Percentiles rank a stretch among this genome's conserved stretches.
Evolutionary conservation across 1,140 invertebrate species (phyloP).

Genomic region (Trichonephila clavata): DNA sequence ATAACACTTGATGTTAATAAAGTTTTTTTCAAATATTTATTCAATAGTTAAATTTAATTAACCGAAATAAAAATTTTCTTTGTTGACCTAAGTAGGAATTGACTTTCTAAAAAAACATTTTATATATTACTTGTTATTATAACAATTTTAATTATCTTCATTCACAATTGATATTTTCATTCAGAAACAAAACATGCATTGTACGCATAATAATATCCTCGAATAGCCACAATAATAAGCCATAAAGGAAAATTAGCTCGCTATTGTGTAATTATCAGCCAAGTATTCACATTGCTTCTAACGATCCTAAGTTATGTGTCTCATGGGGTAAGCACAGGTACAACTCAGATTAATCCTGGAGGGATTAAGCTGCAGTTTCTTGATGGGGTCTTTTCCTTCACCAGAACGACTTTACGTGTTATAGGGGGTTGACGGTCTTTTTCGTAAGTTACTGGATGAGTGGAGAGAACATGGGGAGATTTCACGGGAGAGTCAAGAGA

Average conservation of each 20-base stretch:
- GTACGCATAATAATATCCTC: not conserved
- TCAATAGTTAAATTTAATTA: no score
- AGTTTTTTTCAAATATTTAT: no score
- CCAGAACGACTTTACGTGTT: not conserved
- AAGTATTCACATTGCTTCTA: not conserved
- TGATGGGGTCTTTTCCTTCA: not conserved
- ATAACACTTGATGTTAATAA: no score
- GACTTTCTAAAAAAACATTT: no score
- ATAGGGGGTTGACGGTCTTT: not conserved
- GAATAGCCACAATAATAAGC: not conserved
- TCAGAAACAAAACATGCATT: not conserved
- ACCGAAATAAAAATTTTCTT: no score
- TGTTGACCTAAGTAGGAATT: no score
- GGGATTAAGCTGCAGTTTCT: not conserved
- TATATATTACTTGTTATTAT: no score
- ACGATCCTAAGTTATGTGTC: not conserved
- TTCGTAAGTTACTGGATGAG: not conserved
- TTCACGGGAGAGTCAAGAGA: not conserved
- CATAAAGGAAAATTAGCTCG: not conserved
- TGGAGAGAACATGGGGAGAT: not conserved
- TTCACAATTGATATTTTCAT: no score
- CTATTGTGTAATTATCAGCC: not conserved
- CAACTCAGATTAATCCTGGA: not conserved
- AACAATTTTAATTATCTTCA: no score
- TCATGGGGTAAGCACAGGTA: not conserved